phyloP scores from a whole-genome alignment of 2,797 vertebrate species.

The Dendrocincla tyrannina region DNA sequence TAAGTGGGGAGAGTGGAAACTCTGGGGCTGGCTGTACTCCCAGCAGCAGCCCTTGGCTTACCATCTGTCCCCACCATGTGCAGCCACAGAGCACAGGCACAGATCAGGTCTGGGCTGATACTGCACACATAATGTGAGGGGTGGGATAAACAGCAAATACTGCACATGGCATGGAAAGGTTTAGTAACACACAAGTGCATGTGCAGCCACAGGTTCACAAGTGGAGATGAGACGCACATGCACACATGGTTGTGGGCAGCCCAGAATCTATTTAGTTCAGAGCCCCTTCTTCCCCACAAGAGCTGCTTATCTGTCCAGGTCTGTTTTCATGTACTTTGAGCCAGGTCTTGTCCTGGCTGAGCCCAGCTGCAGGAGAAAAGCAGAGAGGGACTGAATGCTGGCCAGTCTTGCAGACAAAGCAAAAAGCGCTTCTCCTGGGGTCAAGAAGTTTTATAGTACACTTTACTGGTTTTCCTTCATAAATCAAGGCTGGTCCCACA shows the following conservation, averaged over 20 bases:
- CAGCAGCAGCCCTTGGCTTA: neutral
- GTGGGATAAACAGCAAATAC: neutral
- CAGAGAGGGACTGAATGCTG: neutral
- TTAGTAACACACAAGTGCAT: neutral
- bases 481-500: neutral
- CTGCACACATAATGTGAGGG: rapidly evolving
- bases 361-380: neutral
- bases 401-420: neutral
- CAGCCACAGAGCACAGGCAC: neutral
- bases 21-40: neutral
- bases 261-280: neutral
- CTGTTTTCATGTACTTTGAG: neutral
- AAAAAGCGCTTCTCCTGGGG: neutral
- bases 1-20: conserved; percentile 27
- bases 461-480: neutral
- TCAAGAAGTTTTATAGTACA: neutral
- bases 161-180: rapidly evolving
- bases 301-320: neutral
- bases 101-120: neutral
- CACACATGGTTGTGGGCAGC: neutral
- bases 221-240: neutral
- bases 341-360: neutral
- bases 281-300: neutral
- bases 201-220: neutral
- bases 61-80: rapidly evolving